Evolutionary conservation across 2,113 vertebrate genomes (phyloP).

Genomic region (Cinclus cinclus): DNA sequence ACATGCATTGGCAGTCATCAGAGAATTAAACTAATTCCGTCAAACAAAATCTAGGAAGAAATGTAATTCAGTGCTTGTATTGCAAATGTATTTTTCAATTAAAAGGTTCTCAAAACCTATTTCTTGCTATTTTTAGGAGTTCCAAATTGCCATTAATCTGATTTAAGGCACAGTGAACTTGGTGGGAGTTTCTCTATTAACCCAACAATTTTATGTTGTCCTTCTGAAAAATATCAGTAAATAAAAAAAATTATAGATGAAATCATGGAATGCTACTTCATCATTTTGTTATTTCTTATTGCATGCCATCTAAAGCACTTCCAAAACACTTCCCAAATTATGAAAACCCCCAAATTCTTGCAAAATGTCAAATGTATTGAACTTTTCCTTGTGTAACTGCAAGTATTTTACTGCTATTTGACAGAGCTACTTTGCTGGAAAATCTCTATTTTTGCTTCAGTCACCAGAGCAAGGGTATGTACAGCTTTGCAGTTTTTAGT

Average conservation of each 20-base stretch:
- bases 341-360: constrained; percentile 3
- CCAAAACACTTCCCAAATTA: not conserved
- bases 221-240: not conserved
- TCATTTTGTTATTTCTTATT: not conserved
- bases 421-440: not conserved
- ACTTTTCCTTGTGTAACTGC: not conserved
- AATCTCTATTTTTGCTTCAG: not conserved
- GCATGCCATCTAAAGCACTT: not conserved
- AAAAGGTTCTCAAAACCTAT: not conserved
- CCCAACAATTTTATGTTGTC: not conserved
- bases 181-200: not conserved
- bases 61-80: not conserved
- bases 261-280: not conserved
- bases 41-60: not conserved
- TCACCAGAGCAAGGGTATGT: not conserved
- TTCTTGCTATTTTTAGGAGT: not conserved
- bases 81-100: not conserved
- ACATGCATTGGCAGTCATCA: not conserved
- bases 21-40: not conserved
- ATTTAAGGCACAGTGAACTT: not conserved
- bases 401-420: not conserved
- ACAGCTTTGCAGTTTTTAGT: not conserved
- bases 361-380: not conserved
- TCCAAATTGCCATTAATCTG: not conserved
- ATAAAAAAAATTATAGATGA: not conserved